phyloP scores from a whole-genome alignment of 2,113 vertebrate genomes.

The Brachyhypopomus occidentalis region DNA sequence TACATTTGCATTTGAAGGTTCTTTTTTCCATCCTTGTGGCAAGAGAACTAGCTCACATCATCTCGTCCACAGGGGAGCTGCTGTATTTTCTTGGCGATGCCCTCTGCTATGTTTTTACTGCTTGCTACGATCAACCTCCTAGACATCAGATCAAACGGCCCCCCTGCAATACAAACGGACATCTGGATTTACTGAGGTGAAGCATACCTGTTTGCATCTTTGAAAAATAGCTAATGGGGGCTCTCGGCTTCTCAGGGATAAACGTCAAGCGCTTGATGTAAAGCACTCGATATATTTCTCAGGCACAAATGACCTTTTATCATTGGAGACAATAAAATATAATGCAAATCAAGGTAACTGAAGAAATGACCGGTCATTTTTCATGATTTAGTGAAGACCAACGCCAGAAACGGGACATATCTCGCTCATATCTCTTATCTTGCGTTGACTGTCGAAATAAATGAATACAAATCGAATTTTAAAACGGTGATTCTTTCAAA shows the following conservation, averaged over 20 bases:
- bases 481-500: too few relatives aligned
- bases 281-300: background rate
- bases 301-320: background rate
- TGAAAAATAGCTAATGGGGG: background rate
- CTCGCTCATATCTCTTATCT: too few relatives aligned
- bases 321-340: too few relatives aligned
- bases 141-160: constrained; percentile 95
- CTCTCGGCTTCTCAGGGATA: background rate
- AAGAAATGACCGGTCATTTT: too few relatives aligned
- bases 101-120: constrained; percentile 79
- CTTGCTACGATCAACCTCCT: constrained; percentile 89
- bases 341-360: too few relatives aligned
- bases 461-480: too few relatives aligned
- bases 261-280: background rate
- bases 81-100: constrained; percentile 82
- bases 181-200: too few relatives aligned
- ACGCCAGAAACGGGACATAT: too few relatives aligned
- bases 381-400: too few relatives aligned
- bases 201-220: background rate
- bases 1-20: background rate
- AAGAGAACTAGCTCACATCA: constrained; percentile 64
- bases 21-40: background rate
- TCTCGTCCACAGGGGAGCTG: constrained; percentile 82
- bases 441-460: too few relatives aligned
- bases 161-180: constrained; percentile 73